These are phyloP conservation scores for Araneus ventricosus DNA, from an alignment of 1,140 invertebrate species.

Conservation along the genomic window DNA sequence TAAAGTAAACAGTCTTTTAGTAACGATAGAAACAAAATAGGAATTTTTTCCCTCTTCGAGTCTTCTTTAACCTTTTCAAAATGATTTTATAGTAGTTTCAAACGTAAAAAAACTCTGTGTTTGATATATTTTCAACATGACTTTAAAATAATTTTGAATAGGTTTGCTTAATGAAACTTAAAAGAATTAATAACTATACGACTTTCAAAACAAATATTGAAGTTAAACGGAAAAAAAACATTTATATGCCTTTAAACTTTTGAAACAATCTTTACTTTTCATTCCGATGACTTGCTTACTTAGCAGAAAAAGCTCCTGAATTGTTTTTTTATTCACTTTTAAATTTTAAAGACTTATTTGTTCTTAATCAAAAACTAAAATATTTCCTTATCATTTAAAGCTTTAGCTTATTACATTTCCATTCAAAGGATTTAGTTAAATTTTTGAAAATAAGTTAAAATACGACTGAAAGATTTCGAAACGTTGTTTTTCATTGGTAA, in stretches of 20 bases:
- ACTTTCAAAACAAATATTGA: slow-evolving; percentile 10
- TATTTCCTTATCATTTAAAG: too few relatives aligned
- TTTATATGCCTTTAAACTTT: background rate
- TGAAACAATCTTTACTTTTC: background rate
- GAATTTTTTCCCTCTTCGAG: background rate
- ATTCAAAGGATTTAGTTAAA: too few relatives aligned
- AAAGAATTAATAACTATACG: background rate
- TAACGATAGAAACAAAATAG: background rate
- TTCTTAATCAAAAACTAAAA: background rate
- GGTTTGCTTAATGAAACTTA: slow-evolving; percentile 44
- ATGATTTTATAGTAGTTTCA: background rate
- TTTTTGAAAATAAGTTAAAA: background rate
- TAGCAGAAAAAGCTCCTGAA: background rate
- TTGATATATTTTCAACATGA: slow-evolving; percentile 11
- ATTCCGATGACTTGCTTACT: background rate
- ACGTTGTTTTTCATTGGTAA: too few relatives aligned
- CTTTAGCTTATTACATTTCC: too few relatives aligned
- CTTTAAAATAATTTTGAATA: slow-evolving; percentile 49
- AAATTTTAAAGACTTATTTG: slow-evolving; percentile 6
- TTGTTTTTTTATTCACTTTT: background rate
- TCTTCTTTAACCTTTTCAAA: background rate
- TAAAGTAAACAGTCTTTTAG: slow-evolving; percentile 9
- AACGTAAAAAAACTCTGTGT: slow-evolving; percentile 1
- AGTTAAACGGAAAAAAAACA: background rate
- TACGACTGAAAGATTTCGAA: background rate